Base-by-base conservation (phyloP, 2,113 vertebrate genomes). In the Orthochromis malagaraziensis region DNA sequence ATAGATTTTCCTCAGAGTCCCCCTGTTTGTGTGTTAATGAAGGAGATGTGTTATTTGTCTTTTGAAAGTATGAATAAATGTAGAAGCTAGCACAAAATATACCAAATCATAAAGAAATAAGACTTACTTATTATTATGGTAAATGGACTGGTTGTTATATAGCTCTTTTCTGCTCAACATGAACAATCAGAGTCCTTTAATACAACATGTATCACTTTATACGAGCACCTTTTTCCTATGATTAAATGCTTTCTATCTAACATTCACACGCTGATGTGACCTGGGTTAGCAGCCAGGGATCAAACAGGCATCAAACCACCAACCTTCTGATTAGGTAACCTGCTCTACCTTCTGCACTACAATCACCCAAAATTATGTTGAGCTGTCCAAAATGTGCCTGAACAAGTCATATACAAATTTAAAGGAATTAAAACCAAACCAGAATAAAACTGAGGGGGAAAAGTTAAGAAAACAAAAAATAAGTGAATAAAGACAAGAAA, bases 341-440 rank as follows among this genome's bases (percentile, higher is more conserved):
- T 13, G 60, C 60, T 65, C 60, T 0, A 65, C 19, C 1, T 38
- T 21, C 33, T 38, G 60, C 60, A 0, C 60, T 65, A 2, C 60
- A 65, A 38, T 38, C 60, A 65, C 60, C 31, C 60, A 38, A 11
- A 63, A 35, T 35, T 63, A 63, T 70, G n/a, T 42, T 13, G n/a
- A 68, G 65, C 65, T 24, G 35, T 70, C 11, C 35, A 24, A 42
- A 70, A 70, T 9, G n/a, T 14, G 38, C 38, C 38, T 16, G 38
- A 70, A 70, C 65, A 70, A 70, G 65, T 38, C 19, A 13, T 13
- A 38, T 21, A 68, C 35, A 68, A 21, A 68, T 68, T 5, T 40
- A 4, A 49, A 77, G 9, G 26, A 29, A 51, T 77, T 47, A 75
- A 49, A 29, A 75, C 19, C 6, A 68, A 63, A 63, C 31, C 2